These are phyloP conservation scores for Acestrorhynchus altus DNA, from an alignment of 2,797 vertebrate genomes.

Conservation along the genomic window DNA sequence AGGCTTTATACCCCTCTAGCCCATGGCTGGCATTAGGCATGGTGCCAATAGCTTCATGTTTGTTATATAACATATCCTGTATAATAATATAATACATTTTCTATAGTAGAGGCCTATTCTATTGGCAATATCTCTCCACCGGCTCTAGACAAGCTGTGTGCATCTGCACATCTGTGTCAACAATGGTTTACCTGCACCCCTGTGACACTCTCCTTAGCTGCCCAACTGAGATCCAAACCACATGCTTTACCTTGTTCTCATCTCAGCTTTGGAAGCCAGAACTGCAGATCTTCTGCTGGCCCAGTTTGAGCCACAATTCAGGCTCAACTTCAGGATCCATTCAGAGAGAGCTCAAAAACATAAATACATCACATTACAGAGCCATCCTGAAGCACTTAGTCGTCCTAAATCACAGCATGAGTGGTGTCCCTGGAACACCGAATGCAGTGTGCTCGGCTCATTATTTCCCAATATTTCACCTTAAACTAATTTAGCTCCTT, in stretches of 20 bases:
- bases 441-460: slow-evolving; percentile 7
- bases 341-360: background rate
- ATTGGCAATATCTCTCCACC: too few species aligned
- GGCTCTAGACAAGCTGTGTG: too few species aligned
- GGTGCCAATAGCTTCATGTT: too few species aligned
- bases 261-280: background rate
- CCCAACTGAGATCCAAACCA: background rate
- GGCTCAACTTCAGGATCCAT: background rate
- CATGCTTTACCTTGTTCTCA: background rate
- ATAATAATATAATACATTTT: too few species aligned
- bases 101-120: too few species aligned
- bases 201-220: background rate
- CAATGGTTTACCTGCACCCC: background rate
- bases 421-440: slow-evolving; percentile 29
- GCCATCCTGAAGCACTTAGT: slow-evolving; percentile 39
- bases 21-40: too few species aligned
- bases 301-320: background rate
- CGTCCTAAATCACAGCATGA: slow-evolving; percentile 38
- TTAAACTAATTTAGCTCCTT: slow-evolving; percentile 43
- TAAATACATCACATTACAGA: slow-evolving; percentile 25
- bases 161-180: too few species aligned
- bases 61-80: too few species aligned
- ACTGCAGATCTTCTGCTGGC: background rate
- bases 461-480: slow-evolving; percentile 51
- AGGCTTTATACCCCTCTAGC: too few species aligned